These are phyloP conservation scores for Dioctria linearis DNA, from an alignment of 2,888 invertebrate species.

Conservation along the genomic window DNA sequence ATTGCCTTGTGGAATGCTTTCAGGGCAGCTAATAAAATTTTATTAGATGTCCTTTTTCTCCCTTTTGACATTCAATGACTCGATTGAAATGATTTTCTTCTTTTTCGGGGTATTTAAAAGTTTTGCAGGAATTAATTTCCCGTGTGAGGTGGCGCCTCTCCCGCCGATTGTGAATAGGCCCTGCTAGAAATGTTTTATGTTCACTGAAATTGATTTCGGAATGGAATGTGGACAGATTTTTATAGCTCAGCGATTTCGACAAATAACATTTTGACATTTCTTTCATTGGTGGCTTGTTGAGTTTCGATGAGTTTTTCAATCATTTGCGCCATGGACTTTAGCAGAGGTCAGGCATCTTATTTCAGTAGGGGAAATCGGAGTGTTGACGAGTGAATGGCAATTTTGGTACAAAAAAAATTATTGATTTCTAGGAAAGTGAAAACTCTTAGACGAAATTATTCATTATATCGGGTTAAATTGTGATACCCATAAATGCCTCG, in stretches of 20 bases:
- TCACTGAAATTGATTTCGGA: constrained; percentile 7
- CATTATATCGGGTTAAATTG: too few relatives aligned
- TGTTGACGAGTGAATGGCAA: too few relatives aligned
- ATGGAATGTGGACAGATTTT: neutral
- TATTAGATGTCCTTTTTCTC: constrained; percentile 50
- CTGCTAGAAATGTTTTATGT: neutral
- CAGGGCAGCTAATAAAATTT: constrained; percentile 46
- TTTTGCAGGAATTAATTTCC: constrained; percentile 39
- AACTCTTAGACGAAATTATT: too few relatives aligned
- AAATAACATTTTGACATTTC: neutral
- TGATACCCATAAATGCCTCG: too few relatives aligned
- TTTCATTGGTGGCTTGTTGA: too few relatives aligned
- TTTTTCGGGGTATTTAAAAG: constrained; percentile 38
- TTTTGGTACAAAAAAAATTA: too few relatives aligned
- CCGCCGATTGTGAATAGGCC: neutral
- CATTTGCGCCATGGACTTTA: too few relatives aligned
- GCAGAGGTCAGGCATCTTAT: too few relatives aligned
- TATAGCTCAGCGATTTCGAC: neutral
- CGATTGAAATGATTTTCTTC: constrained; percentile 24
- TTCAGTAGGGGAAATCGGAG: too few relatives aligned
- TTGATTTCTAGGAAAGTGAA: too few relatives aligned
- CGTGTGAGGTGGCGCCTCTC: constrained; percentile 22
- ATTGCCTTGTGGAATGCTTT: constrained; percentile 25
- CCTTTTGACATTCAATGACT: constrained; percentile 38
- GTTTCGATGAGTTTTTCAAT: too few relatives aligned